Evolutionary conservation across 2,113 vertebrate genomes (phyloP), one percentile per base, ranked within the genome.

Genomic region (Microtus montanus): DNA sequence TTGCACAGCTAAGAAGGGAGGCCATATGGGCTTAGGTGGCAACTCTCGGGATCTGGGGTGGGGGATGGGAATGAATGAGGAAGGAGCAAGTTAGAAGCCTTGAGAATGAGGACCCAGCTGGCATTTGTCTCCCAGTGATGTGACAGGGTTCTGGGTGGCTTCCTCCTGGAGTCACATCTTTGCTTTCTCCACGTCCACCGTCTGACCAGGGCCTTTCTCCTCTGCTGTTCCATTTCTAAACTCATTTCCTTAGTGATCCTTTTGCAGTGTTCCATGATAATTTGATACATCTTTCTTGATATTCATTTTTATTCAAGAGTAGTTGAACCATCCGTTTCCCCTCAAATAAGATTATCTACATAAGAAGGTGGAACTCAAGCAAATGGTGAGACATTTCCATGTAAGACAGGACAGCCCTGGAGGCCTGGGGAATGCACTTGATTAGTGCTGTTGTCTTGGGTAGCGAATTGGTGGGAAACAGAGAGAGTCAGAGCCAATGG

Each of bases 401-500:
- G 5, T 89, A 49, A 92, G 88, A 24, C 38, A 75, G 87, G 71
- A 73, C 20, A 22, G 11, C n/a, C 30, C 78, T 49, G n/a, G 63
- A 30, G 10, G 44, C 14, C 63, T 47, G 68, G 91, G 47, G 41
- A 61, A 26, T 85, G 15, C 15, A 17, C 26, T 91, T 84, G 68
- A 92, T 95, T 78, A 93, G 58, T 35, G 74, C 38, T 84, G 13
- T 28, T 91, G 49, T 84, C 92, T 90, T 38, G 5, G 70, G 35
- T 33, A 80, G 41, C n/a, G 24, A 58, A 44, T 90, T 93, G 82
- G 70, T 93, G 82, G 77, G 89, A 95, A 94, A 88, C 35, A 61
- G 82, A 70, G 71, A 83, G 83, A 89, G 64, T 63, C 52, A n/a
- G 68, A 92, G 52, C 41, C 92, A 88, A 95, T 3, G 11, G 33